These are phyloP conservation scores for Chrosomus eos DNA, from an alignment of 2,797 vertebrate species.

Conservation along the genomic window DNA sequence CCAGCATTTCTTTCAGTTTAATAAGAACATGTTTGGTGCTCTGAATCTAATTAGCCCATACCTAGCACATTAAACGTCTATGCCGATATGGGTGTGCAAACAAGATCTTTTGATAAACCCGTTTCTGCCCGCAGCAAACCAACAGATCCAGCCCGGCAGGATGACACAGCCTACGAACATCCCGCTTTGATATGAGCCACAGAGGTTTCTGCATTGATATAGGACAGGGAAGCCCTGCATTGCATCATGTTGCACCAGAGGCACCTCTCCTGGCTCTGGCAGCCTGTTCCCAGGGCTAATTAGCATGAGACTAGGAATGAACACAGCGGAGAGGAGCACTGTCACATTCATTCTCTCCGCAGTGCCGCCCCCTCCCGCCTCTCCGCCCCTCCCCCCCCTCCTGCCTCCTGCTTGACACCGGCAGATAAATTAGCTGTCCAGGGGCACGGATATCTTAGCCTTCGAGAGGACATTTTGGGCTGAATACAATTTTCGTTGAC, in stretches of 20 bases:
- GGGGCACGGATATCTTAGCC: slow-evolving; percentile 63
- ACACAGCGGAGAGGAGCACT: slow-evolving; percentile 47
- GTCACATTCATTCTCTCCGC: slow-evolving; percentile 59
- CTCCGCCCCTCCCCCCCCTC: slow-evolving; percentile 65
- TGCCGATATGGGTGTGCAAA: slow-evolving; percentile 12
- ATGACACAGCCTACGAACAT: slow-evolving; percentile 24
- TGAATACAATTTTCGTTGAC: slow-evolving; percentile 52
- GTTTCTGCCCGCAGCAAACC: slow-evolving; percentile 25
- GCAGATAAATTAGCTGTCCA: slow-evolving; percentile 70
- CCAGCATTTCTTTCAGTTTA: background rate
- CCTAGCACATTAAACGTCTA: slow-evolving; percentile 6
- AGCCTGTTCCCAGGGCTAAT: slow-evolving; percentile 70
- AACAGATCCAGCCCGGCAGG: slow-evolving; percentile 35
- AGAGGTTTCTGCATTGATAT: slow-evolving; percentile 40
- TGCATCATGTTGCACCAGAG: slow-evolving; percentile 52
- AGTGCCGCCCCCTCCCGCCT: slow-evolving; percentile 36
- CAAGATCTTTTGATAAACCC: slow-evolving; percentile 32
- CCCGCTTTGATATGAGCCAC: slow-evolving; percentile 40
- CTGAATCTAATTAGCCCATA: slow-evolving; percentile 15
- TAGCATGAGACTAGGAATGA: slow-evolving; percentile 70
- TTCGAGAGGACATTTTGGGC: slow-evolving; percentile 55
- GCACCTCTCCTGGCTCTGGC: slow-evolving; percentile 34
- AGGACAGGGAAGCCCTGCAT: slow-evolving; percentile 57
- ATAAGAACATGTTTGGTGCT: background rate
- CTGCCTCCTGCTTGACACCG: slow-evolving; percentile 68